These are phyloP conservation scores for Sander lucioperca DNA, from an alignment of 2,113 vertebrate genomes.

Conservation along the genomic window DNA sequence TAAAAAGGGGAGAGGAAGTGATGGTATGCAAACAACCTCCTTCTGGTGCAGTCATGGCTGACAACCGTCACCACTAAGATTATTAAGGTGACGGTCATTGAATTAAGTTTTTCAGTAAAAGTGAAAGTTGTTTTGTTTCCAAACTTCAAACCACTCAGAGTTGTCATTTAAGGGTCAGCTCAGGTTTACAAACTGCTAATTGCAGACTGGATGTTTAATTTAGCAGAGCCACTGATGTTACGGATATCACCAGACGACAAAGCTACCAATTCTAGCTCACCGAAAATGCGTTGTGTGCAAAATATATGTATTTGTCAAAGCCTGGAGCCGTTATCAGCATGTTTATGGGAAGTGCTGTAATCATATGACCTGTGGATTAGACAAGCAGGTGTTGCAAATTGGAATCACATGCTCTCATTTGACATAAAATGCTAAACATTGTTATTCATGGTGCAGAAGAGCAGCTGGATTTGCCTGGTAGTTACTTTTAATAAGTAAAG, in stretches of 20 bases:
- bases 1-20: constrained; percentile 49
- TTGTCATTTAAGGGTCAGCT: not conserved
- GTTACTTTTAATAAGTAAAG: not conserved
- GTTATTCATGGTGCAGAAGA: not conserved
- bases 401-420: constrained; percentile 20
- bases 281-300: not conserved
- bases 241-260: not conserved
- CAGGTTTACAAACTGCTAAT: not conserved
- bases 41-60: not conserved
- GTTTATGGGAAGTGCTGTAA: constrained; percentile 10
- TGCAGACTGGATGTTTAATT: not conserved
- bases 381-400: constrained; percentile 38
- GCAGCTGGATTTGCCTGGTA: not conserved
- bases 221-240: not conserved
- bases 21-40: constrained; percentile 19
- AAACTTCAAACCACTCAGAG: not conserved
- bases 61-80: not conserved
- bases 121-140: not conserved
- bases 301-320: not conserved
- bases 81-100: not conserved
- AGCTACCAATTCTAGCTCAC: not conserved
- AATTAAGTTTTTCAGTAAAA: not conserved
- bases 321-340: not conserved
- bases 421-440: not conserved
- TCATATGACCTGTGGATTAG: constrained; percentile 35